These are phyloP conservation scores for Drosophila mettleri DNA, from an alignment of 2,888 invertebrate species.

Conservation along the genomic window DNA sequence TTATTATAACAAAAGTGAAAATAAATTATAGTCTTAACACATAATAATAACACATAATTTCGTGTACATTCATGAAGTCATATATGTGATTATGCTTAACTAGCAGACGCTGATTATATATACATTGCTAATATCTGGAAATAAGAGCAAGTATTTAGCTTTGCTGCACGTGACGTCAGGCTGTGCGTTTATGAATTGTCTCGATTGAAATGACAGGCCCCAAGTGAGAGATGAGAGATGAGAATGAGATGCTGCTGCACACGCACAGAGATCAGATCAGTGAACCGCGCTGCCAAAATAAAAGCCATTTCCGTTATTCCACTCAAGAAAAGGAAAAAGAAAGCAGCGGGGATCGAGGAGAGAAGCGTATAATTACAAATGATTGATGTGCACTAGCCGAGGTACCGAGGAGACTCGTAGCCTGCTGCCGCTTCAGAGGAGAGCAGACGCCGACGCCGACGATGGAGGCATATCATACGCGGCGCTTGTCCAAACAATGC, in stretches of 20 bases:
- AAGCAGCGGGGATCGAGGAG: conserved; percentile 14
- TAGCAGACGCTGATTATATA: not conserved
- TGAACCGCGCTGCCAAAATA: conserved; percentile 59
- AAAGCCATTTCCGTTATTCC: conserved; percentile 69
- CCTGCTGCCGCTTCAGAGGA: conserved; percentile 18
- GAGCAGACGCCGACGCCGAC: conserved; percentile 42
- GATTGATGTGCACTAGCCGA: conserved; percentile 64
- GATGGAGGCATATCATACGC: conserved; percentile 68
- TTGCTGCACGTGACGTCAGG: conserved; percentile 19
- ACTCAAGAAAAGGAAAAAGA: conserved; percentile 15
- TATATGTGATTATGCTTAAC: not conserved
- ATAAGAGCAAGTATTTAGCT: not conserved
- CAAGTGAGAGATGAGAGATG: conserved; percentile 41
- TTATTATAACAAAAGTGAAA: too few species aligned
- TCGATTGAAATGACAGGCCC: conserved; percentile 37
- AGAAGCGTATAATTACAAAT: conserved; percentile 66
- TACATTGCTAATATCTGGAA: not conserved
- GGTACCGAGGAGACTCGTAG: conserved; percentile 23
- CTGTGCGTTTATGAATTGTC: conserved; percentile 47
- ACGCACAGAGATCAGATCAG: conserved; percentile 48
- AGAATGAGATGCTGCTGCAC: conserved; percentile 14
- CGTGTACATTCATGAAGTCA: not conserved
- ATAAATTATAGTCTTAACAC: too few species aligned
- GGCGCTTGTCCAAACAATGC: conserved; percentile 62
- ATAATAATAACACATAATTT: too few species aligned